Percentiles rank a stretch among this genome's conserved stretches.
Evolutionary conservation across 1,140 invertebrate genomes (phyloP).

Genomic region (Zaprionus vittiger): DNA sequence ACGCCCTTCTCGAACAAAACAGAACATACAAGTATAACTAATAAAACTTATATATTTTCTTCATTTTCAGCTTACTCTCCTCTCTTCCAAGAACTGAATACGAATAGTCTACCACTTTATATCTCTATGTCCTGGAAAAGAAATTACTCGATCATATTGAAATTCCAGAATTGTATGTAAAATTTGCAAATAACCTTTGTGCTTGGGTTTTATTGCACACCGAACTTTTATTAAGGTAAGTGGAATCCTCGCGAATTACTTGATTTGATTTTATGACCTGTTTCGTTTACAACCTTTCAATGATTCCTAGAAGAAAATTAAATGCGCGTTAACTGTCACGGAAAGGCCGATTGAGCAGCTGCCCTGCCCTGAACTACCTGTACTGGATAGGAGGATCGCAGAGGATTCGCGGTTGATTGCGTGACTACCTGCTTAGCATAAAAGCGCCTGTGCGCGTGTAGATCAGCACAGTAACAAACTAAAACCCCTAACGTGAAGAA

Average conservation of each 20-base stretch:
- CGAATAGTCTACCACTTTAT: background rate
- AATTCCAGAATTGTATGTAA: background rate
- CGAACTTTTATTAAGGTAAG: conserved; percentile 4
- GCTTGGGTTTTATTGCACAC: background rate
- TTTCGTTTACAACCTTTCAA: conserved; percentile 14
- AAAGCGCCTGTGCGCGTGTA: conserved; percentile 1
- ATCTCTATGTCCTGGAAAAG: background rate
- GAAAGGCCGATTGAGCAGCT: conserved; percentile 42
- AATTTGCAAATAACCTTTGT: background rate
- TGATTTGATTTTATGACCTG: conserved; percentile 40
- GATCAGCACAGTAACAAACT: conserved; percentile 64
- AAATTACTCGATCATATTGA: background rate
- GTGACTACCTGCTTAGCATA: conserved; percentile 48
- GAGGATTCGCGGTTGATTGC: conserved; percentile 43
- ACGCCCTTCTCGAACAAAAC: background rate
- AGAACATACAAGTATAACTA: background rate
- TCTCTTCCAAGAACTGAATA: conserved; percentile 1
- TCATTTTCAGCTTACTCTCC: background rate
- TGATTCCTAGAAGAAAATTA: conserved; percentile 56
- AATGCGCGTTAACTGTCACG: conserved; percentile 39
- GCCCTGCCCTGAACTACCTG: conserved; percentile 36
- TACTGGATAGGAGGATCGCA: conserved; percentile 5
- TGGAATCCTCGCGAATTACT: conserved; percentile 4
- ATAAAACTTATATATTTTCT: background rate
- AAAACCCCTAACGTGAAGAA: conserved; percentile 71